phyloP scores from a whole-genome alignment of 1,140 invertebrate genomes.

The Penaeus chinensis region DNA sequence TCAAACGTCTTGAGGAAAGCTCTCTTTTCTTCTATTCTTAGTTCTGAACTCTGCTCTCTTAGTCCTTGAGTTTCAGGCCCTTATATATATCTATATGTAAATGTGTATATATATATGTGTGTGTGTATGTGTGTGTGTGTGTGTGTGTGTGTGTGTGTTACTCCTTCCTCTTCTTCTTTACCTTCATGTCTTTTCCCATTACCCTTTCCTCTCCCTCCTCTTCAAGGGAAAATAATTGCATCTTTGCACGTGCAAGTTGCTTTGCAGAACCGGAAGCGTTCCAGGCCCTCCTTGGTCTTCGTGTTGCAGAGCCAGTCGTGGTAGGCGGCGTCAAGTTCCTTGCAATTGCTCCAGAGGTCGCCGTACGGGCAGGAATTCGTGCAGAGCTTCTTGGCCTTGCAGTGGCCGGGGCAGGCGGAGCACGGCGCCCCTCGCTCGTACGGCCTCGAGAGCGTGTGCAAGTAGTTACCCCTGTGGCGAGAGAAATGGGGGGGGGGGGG shows the following conservation, averaged over 20 bases:
- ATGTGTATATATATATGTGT: too few relatives aligned
- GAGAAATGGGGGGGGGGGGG: conserved; percentile 41
- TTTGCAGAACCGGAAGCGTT: conserved; percentile 58
- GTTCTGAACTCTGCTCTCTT: too few relatives aligned
- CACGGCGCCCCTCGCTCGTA: conserved; percentile 77
- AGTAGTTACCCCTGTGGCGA: conserved; percentile 78
- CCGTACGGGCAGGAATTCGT: conserved; percentile 79
- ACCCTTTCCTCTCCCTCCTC: too few relatives aligned
- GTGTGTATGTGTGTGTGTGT: too few relatives aligned
- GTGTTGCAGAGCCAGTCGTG: conserved; percentile 76
- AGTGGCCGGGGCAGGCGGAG: conserved; percentile 75
- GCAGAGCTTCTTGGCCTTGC: conserved; percentile 76
- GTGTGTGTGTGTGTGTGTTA: too few relatives aligned
- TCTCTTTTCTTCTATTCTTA: too few relatives aligned
- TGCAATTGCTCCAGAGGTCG: conserved; percentile 81
- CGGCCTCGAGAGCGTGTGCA: conserved; percentile 74
- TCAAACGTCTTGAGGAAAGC: too few relatives aligned
- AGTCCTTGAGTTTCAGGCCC: too few relatives aligned
- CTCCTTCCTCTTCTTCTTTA: too few relatives aligned
- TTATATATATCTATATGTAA: too few relatives aligned
- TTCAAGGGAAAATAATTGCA: conserved; percentile 67
- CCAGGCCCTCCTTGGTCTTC: conserved; percentile 67
- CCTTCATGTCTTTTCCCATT: too few relatives aligned
- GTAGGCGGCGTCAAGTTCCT: conserved; percentile 73
- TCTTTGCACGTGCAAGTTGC: conserved; percentile 77